A percentile compares a stretch with the other conserved stretches of the same genome.
Evolutionary conservation across 2,888 invertebrate species (phyloP).

Genomic region (Pyrrhia umbra): DNA sequence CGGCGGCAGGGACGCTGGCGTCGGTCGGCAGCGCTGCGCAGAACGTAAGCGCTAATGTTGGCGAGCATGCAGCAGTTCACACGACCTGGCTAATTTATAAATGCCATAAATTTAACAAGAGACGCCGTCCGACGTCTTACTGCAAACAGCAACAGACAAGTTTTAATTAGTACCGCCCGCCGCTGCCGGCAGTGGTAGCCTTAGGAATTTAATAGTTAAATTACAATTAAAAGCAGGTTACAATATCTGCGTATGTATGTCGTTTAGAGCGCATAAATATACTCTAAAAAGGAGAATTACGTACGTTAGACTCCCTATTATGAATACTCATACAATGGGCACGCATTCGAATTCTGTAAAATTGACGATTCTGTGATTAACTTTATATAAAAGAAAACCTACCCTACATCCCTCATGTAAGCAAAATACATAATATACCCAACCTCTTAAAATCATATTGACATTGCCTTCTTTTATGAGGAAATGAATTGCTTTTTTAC

Average conservation of each 20-base stretch:
- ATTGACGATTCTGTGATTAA: neutral
- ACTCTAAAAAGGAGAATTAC: neutral
- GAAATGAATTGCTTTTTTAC: conserved; percentile 12
- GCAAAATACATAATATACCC: neutral
- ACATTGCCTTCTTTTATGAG: conserved; percentile 10
- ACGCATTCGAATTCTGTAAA: neutral
- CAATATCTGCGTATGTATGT: too few species aligned
- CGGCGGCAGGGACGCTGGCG: conserved; percentile 21
- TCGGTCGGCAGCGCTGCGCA: conserved; percentile 10
- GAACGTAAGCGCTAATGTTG: conserved; percentile 24
- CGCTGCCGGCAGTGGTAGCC: conserved; percentile 25
- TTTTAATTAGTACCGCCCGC: conserved; percentile 67
- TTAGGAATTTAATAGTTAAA: conserved; percentile 23
- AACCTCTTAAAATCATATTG: conserved; percentile 3
- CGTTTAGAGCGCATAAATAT: neutral
- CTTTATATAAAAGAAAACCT: neutral
- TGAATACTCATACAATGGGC: neutral
- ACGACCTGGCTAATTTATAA: conserved; percentile 57
- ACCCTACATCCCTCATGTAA: neutral
- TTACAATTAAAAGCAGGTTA: neutral
- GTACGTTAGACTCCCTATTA: too few species aligned
- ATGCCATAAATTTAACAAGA: conserved; percentile 65
- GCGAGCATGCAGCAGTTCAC: conserved; percentile 35
- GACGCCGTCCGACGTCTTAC: conserved; percentile 64
- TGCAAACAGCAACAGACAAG: conserved; percentile 61